Percentiles rank a stretch among this genome's conserved stretches.
These are phyloP conservation scores for Cepphus grylle DNA, from an alignment of 2,113 vertebrate species.

Conservation along the genomic window DNA sequence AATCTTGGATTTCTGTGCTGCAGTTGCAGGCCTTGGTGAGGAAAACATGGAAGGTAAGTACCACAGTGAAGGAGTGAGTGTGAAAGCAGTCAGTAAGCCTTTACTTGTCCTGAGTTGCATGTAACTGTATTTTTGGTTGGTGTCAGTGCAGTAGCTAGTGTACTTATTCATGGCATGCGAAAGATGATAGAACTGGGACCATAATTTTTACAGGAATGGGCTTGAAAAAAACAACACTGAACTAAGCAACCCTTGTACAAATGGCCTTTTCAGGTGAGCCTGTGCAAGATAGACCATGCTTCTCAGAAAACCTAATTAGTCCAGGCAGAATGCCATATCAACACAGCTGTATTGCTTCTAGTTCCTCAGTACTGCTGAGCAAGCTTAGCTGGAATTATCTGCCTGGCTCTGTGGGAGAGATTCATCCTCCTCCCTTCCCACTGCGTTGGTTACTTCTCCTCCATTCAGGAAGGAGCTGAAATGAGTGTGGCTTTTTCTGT, in stretches of 20 bases:
- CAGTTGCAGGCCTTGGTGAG: neutral
- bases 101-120: neutral
- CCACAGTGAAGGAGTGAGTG: neutral
- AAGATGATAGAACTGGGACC: neutral
- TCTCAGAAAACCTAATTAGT: neutral
- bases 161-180: neutral
- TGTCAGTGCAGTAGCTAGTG: neutral
- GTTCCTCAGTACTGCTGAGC: neutral
- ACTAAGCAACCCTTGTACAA: neutral
- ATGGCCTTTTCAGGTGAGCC: neutral
- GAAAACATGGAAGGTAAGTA: neutral
- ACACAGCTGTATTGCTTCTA: neutral
- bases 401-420: neutral
- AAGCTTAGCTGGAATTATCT: constrained; percentile 4
- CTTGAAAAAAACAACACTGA: neutral
- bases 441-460: neutral
- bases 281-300: neutral
- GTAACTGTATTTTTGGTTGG: neutral
- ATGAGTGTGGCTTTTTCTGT: neutral
- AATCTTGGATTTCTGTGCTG: neutral
- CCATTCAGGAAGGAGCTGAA: neutral
- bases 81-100: neutral
- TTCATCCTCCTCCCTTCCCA: neutral
- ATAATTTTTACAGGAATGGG: neutral
- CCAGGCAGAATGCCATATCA: constrained; percentile 9